These are phyloP conservation scores for Diphyllodes magnificus DNA, from an alignment of 2,113 vertebrate genomes.

Conservation along the genomic window DNA sequence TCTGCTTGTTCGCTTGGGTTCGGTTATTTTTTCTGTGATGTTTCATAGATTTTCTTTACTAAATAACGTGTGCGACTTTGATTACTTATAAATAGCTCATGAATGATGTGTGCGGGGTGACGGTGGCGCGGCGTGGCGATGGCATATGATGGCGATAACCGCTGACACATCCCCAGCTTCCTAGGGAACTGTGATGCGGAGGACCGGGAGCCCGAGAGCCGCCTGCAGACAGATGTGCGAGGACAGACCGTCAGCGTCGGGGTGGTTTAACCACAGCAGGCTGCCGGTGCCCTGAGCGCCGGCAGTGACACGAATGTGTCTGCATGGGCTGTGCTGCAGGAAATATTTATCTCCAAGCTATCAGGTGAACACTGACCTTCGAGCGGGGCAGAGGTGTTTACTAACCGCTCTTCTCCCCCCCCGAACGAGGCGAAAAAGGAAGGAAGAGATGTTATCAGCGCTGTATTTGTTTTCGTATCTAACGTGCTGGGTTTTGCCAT, in stretches of 20 bases:
- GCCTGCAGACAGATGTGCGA: background rate
- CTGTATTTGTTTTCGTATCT: background rate
- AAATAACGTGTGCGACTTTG: background rate
- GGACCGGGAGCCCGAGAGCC: background rate
- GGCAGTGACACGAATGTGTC: background rate
- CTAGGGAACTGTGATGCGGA: background rate
- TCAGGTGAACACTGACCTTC: background rate
- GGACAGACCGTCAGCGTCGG: background rate
- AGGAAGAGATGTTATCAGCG: background rate
- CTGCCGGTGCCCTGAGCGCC: background rate
- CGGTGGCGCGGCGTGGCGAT: background rate
- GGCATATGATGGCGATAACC: background rate
- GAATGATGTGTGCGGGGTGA: background rate
- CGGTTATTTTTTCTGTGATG: background rate
- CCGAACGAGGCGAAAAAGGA: background rate
- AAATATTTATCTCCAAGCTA: rapidly evolving
- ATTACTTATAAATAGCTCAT: background rate
- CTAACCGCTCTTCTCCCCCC: background rate
- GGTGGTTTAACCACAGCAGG: background rate
- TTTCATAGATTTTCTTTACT: background rate
- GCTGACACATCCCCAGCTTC: background rate
- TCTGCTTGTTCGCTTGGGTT: background rate
- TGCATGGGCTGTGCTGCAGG: background rate
- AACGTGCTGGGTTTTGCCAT: rapidly evolving
- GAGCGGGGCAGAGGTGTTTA: background rate